Base-by-base conservation (phyloP, 92 coral and sea anemone species). In the Pocillopora grandis region DNA sequence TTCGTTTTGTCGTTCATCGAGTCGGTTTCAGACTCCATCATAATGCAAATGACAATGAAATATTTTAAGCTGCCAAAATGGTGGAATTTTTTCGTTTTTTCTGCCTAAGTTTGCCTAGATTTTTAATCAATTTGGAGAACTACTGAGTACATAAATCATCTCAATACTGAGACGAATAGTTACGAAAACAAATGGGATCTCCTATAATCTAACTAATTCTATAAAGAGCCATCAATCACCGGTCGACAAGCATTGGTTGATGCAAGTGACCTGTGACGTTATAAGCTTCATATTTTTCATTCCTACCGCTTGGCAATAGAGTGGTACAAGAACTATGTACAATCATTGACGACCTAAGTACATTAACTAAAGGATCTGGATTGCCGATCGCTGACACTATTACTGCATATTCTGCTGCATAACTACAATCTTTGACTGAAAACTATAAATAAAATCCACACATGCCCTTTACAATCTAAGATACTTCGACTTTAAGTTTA, bases 121-220 rank as follows among this genome's bases (percentile, higher is more conserved):
- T 71, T 71, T 71, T 20, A 69, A 69, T 69, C 74, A 69, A 20
- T 69, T 69, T 69, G 31, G 57, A 71, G 76, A 57, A 57, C 33
- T 42, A 71, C 76, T 71, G 76, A 71, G n/a, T 71, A 71, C 58
- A 71, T 71, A 71, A 71, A 71, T 71, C 59, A 71, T 31, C 76
- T 71, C 48, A 71, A 71, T 71, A 21, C 58, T 42, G 37, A 0
- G 76, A 56, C 57, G 59, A 71, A 71, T 42, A 71, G 76, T 56
- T 71, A 49, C 59, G 27, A 62, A 62, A 62, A 14, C 66, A 62
- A 62, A 16, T 62, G 66, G 21, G 66, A 62, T 0, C 66, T 42
- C 7, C 1, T 16, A 17, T 62, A 62, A 62, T 62, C 66, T 23
- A 16, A 62, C 3, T 18, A 62, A 62, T 62, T 23, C 16, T 23